Conservation (phyloP, 2,888 invertebrate species). For the Amaurobius ferox region DNA sequence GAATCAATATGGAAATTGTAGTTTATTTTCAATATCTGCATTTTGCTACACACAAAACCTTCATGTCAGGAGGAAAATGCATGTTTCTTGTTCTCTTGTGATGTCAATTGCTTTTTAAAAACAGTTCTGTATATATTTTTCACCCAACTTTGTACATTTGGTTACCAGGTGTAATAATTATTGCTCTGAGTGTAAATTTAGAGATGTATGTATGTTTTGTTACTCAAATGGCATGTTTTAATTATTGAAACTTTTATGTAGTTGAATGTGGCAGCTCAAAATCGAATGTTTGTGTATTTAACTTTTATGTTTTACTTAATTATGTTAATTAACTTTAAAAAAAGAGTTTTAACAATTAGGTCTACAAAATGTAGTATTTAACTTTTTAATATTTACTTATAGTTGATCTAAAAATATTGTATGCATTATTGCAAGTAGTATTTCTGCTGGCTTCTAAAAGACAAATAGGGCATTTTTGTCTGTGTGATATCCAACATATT, state of each 20-base stretch:
- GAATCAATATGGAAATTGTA: background rate
- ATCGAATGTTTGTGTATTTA: background rate
- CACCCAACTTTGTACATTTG: background rate
- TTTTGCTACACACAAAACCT: background rate
- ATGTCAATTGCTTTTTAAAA: background rate
- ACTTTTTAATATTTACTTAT: too few relatives aligned
- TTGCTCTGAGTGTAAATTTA: background rate
- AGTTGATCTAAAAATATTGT: too few relatives aligned
- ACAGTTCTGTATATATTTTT: slow-evolving; percentile 13
- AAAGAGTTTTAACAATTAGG: too few relatives aligned
- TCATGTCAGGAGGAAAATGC: background rate
- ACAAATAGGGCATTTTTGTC: too few relatives aligned
- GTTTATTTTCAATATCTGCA: background rate
- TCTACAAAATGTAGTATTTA: too few relatives aligned
- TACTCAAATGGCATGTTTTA: background rate
- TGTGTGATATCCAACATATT: too few relatives aligned
- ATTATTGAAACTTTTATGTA: background rate
- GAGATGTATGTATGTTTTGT: background rate
- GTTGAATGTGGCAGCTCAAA: background rate
- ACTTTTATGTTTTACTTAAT: too few relatives aligned
- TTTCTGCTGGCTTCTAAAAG: too few relatives aligned
- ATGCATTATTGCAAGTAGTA: too few relatives aligned
- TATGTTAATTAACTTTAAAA: too few relatives aligned
- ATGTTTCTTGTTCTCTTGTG: background rate
- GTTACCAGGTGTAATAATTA: background rate